Base-by-base conservation (phyloP, 2,113 vertebrate species). In the Phaetusa simplex region DNA sequence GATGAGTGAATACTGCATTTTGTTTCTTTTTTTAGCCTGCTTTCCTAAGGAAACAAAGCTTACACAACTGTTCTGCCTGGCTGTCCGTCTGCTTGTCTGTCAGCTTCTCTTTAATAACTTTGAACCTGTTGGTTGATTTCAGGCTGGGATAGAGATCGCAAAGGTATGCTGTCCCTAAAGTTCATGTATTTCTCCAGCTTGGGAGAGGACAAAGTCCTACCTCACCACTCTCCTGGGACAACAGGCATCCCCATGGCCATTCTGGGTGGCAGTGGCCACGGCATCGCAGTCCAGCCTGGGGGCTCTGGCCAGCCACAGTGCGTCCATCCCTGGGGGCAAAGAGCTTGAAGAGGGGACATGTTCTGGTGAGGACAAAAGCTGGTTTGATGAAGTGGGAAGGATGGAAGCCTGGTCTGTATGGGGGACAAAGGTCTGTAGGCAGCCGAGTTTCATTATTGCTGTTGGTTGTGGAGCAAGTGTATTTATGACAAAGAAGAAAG, bases 1-100 rank as follows among this genome's bases (percentile, higher is more conserved):
- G 96, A 94, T 80, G 93, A 91, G 91, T 77, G 95, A 89, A 95
- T 89, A 80, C 83, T 91, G 86, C 86, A 87, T 95, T 97, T 95
- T 92, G 93, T 93, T 97, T 94, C 95, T 91, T 95, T 97, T 97
- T 97, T 97, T 96, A 97, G 93, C 74, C 84, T 90, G 87, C 92
- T 95, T 96, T 97, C 96, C 90, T 93, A 90, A 88, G 73, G 90
- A 97, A 95, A 96, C 96, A 95, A 96, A 96, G 93, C 96, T 97
- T 96, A 93, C 90, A 88, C 96, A 95, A 96, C 90, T 80, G 58
- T 96, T 91, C 93, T 96, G 95, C 93, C 95, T 80, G 56, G 1
- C 84, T 89, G 81, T 82, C 91, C 10, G 11, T 94, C 95, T 95
- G 95, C 90, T 84, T 66, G 87, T 90, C 95, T 96, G 90, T 95